A percentile compares a stretch with the other conserved stretches of the same genome.
These are phyloP conservation scores for Halcyon malimbica DNA, from an alignment of 2,113 vertebrate genomes.

Conservation along the genomic window DNA sequence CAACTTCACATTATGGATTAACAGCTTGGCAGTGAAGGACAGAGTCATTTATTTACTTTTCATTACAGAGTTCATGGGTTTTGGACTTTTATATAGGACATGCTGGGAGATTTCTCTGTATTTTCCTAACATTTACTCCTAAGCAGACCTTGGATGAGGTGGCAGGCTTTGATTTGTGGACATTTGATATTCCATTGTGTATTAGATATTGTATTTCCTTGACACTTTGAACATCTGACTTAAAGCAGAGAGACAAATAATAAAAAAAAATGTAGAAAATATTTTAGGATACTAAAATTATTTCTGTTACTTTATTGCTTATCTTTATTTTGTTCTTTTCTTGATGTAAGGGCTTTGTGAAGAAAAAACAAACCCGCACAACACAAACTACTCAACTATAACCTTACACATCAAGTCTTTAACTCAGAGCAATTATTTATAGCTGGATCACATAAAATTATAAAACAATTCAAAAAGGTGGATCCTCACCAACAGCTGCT, in stretches of 20 bases:
- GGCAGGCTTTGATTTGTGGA: slow-evolving; percentile 26
- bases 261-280: neutral
- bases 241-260: neutral
- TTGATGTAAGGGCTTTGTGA: neutral
- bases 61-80: slow-evolving; percentile 11
- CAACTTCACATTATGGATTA: slow-evolving; percentile 23
- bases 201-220: neutral
- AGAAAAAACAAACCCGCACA: neutral
- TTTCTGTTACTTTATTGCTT: too few relatives aligned
- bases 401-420: neutral
- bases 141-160: neutral
- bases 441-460: neutral
- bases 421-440: neutral
- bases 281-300: neutral
- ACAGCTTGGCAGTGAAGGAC: slow-evolving; percentile 39
- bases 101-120: neutral
- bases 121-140: neutral
- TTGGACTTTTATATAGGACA: neutral
- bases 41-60: slow-evolving; percentile 45
- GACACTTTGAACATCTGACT: neutral
- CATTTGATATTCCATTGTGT: neutral
- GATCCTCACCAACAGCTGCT: neutral
- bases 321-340: neutral
- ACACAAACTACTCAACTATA: neutral
- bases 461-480: neutral